Percentiles rank a stretch among this genome's conserved stretches.
Evolutionary conservation across 2,888 invertebrate species (phyloP).

Genomic region (Muschampia plurimacula): DNA sequence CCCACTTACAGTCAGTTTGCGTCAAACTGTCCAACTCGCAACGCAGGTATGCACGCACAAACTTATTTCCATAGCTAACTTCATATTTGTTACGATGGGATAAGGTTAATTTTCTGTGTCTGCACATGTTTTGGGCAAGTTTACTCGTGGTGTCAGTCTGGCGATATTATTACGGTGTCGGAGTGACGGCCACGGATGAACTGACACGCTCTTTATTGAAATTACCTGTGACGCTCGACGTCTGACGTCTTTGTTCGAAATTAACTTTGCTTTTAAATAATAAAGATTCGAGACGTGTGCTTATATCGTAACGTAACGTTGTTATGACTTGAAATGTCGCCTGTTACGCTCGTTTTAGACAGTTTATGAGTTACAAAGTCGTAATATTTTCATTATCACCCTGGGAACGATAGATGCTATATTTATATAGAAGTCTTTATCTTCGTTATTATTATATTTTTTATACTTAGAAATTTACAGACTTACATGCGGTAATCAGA

Average conservation of each 20-base stretch:
- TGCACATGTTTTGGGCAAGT: not conserved
- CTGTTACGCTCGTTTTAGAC: not conserved
- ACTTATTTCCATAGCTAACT: slow-evolving; percentile 24
- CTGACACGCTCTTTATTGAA: slow-evolving; percentile 64
- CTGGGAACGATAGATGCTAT: not conserved
- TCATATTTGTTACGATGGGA: slow-evolving; percentile 33
- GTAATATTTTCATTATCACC: not conserved
- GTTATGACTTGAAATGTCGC: slow-evolving; percentile 42
- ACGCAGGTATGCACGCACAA: slow-evolving; percentile 59
- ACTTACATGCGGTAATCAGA: too few relatives aligned
- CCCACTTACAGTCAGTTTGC: slow-evolving; percentile 62
- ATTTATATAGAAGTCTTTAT: not conserved
- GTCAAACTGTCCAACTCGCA: slow-evolving; percentile 78
- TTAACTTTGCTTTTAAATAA: slow-evolving; percentile 52
- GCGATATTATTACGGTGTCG: slow-evolving; percentile 66
- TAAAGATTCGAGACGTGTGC: not conserved
- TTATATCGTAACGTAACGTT: not conserved
- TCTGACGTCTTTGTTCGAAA: slow-evolving; percentile 59
- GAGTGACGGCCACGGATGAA: slow-evolving; percentile 55
- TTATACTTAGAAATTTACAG: too few relatives aligned
- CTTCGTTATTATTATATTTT: not conserved
- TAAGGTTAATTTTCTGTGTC: slow-evolving; percentile 41
- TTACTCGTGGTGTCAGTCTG: slow-evolving; percentile 50
- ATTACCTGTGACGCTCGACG: slow-evolving; percentile 56
- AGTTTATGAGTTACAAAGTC: slow-evolving; percentile 6